phyloP scores from a whole-genome alignment of 2,888 invertebrate species.

The Smittia sp. region DNA sequence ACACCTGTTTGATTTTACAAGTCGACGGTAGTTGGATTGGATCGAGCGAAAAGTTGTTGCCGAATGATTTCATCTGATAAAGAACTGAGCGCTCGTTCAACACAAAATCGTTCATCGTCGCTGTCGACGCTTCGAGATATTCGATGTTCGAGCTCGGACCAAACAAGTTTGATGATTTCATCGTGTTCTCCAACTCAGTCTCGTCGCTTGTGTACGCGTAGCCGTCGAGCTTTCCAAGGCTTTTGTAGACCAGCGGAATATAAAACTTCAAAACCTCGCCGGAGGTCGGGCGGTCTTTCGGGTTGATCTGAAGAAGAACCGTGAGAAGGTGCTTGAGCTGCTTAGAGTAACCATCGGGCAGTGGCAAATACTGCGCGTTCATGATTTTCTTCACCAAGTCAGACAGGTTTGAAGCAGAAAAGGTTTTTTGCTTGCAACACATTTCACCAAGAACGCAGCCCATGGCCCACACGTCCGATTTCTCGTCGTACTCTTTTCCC shows the following conservation, averaged over 20 bases:
- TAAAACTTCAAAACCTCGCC: constrained; percentile 58
- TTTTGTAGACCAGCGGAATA: constrained; percentile 55
- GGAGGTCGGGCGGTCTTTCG: constrained; percentile 62
- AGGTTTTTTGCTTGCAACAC: constrained; percentile 67
- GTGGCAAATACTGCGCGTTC: constrained; percentile 67
- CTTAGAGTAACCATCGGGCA: constrained; percentile 64
- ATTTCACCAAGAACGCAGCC: constrained; percentile 76
- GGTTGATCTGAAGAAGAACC: constrained; percentile 63
- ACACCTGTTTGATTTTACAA: constrained; percentile 56
- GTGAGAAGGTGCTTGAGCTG: constrained; percentile 62
- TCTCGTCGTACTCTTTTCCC: constrained; percentile 71
- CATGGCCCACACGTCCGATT: constrained; percentile 75
- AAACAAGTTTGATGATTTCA: constrained; percentile 29
- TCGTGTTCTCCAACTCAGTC: not conserved
- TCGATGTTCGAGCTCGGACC: constrained; percentile 47
- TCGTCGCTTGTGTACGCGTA: constrained; percentile 42
- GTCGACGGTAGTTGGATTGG: constrained; percentile 60
- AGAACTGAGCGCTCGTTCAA: constrained; percentile 54
- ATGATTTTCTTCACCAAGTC: constrained; percentile 72
- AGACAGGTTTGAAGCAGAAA: constrained; percentile 70
- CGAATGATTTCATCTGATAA: constrained; percentile 58
- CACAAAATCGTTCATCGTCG: constrained; percentile 47
- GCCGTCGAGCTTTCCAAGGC: constrained; percentile 51
- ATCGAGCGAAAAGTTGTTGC: constrained; percentile 55
- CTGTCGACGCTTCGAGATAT: constrained; percentile 52